A percentile compares a stretch with the other conserved stretches of the same genome.
Conservation (phyloP, 2,797 vertebrate genomes). For the Periparus ater region DNA sequence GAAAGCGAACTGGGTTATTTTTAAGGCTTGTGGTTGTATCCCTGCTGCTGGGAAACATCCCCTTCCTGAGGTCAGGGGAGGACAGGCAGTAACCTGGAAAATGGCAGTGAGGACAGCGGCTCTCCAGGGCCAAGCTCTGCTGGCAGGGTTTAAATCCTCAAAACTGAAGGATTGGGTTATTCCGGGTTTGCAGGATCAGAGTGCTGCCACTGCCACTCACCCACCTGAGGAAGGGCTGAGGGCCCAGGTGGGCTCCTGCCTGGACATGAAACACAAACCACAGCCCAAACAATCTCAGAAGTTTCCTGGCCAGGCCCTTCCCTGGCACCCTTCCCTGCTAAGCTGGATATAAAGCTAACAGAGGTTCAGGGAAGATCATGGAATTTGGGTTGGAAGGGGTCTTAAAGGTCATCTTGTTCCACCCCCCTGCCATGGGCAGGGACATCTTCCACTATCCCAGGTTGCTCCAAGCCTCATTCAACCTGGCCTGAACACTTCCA, state of each 20-base stretch:
- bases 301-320: neutral
- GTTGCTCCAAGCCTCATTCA: neutral
- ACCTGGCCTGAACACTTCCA: neutral
- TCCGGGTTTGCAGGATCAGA: neutral
- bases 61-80: slow-evolving; percentile 23
- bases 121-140: neutral
- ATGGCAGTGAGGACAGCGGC: fast-evolving
- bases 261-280: neutral
- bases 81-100: slow-evolving; percentile 41
- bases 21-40: slow-evolving; percentile 38
- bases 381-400: neutral
- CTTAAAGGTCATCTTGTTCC: neutral
- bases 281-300: neutral
- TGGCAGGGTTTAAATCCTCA: neutral
- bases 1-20: slow-evolving; percentile 48
- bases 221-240: neutral
- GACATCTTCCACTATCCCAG: neutral
- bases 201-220: neutral
- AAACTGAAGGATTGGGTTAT: neutral
- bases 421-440: neutral
- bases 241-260: neutral
- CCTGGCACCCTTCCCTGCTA: neutral
- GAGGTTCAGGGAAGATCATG: neutral
- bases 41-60: slow-evolving; percentile 7
- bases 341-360: neutral